Base-by-base conservation (phyloP, 2,888 invertebrate species). In the Tortricodes alternella region DNA sequence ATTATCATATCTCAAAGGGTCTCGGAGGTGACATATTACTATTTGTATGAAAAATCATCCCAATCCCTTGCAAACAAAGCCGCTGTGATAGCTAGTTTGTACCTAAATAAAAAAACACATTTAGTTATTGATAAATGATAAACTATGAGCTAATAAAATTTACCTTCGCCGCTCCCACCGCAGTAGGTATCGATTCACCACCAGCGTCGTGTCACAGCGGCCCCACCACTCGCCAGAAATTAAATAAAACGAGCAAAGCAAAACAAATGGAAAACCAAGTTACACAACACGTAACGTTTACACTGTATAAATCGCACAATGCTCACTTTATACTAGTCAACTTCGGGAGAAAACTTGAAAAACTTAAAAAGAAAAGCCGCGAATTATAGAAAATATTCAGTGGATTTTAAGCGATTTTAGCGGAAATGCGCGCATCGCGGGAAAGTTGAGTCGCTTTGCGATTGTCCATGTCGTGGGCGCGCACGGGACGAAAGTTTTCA, bases 121-220 rank as follows among this genome's bases (percentile, higher is more conserved):
- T 19, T 44, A 21, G 49, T 43, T 50, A 58, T 57, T 56, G 46
- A 52, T 62, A 64, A 63, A 58, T 56, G 46, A 52, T 62, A 64
- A 63, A 58, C 60, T 64, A 63, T 64, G 65, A 62, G 46, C 57
- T 65, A 65, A 73, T 72, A 75, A 78, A 73, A 71, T 68, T 81
- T 88, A 89, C 89, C 84, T 85, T 85, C 66, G 82, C 78, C 84
- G 85, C 86, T 89, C 85, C 85, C 84, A 81, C 83, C 83, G 82
- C 82, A 79, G 84, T 19, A 27, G n/a, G 37, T 89, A 89, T 89
- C 80, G 89, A 89, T 89, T 86, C 74, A 65, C 84, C 86, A 87
- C 84, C 84, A 85, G 80, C 78, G 78, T 78, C 69, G 77, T 76
- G 80, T 78, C 76, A 29, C 74, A 77, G 69, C 67, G 62, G 64